These are phyloP conservation scores for Ailuropoda melanoleuca DNA, from an alignment of 2,113 vertebrate genomes.

Conservation along the genomic window DNA sequence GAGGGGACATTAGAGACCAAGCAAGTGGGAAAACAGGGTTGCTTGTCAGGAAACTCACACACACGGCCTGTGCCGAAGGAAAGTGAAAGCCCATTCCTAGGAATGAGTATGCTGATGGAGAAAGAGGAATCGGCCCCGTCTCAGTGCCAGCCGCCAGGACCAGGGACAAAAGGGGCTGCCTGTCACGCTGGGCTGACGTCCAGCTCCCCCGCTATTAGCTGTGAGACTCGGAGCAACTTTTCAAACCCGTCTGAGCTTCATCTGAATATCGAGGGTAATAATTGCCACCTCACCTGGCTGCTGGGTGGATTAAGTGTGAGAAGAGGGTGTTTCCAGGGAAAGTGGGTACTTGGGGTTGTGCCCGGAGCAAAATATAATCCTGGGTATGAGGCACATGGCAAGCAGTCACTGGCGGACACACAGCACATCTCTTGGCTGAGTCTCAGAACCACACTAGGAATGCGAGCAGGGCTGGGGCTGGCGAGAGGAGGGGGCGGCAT, in stretches of 20 bases:
- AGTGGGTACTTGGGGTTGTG: fast-evolving
- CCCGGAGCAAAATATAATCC: not conserved
- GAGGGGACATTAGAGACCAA: not conserved
- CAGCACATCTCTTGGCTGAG: fast-evolving
- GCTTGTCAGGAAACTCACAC: not conserved
- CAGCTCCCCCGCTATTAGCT: fast-evolving
- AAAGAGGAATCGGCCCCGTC: no score
- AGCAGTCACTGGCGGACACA: not conserved
- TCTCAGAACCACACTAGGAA: not conserved
- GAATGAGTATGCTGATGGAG: fast-evolving
- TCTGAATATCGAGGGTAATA: not conserved
- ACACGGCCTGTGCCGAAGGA: not conserved
- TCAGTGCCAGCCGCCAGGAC: fast-evolving
- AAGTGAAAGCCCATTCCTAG: no score
- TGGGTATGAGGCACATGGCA: fast-evolving
- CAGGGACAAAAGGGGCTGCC: not conserved
- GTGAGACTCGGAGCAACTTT: not conserved
- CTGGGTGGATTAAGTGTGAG: not conserved
- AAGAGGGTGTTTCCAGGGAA: not conserved
- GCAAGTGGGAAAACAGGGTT: not conserved
- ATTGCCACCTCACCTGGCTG: not conserved
- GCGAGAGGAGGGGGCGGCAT: no score
- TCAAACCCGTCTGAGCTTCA: not conserved
- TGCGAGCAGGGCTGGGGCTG: not conserved
- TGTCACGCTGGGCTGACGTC: not conserved